Evolutionary conservation across 1,140 invertebrate genomes (phyloP), one percentile per base, ranked within the genome.

Genomic region (Trachymyrmex cornetzi): DNA sequence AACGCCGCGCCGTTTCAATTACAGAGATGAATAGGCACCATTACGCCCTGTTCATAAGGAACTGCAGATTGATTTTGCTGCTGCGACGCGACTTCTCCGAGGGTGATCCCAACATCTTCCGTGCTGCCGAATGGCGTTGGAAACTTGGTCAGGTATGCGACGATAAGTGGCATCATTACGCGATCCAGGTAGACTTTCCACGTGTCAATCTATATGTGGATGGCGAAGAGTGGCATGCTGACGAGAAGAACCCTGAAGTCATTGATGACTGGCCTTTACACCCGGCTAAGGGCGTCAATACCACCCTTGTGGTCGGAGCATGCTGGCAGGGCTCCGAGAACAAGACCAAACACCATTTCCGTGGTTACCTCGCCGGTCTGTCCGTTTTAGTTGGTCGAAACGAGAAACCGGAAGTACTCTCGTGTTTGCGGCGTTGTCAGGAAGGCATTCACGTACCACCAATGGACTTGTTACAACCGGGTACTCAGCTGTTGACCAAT

Each of bases 221-320:
- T 95, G 99, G 99, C 0, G 97, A 98, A 92, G 95, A 97, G 22
- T 98, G 98, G 95, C 96, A 96, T 71, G 96, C 97, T 6, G 96
- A 96, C 71, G 97, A 98, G 90, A 97, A 97, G 93, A 99, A 99
- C 92, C 98, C 99, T 0, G 99, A 99, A 94, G 98, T 99, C 44
- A 99, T 99, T 93, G 99, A 99, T 95, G 99, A 99, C 95, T 99
- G 99, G 99, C 99, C 99, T n/a, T 96, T 99, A 16, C 99, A 99
- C 94, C 98, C 98, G 30, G 98, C 98, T 0, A 98, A 98, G 87
- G 98, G 97, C 14, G 97, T 99, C 84, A 99, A 99, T 94, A 99
- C 99, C 6, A 99, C 98, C 22, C 95, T 99, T 0, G 97, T 98
- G 0, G 98, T 99, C 24, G 99, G 99, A 12, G 99, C 99, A 38